Conservation (phyloP, 2,797 vertebrate species). For the Dendrocincla fuliginosa region DNA sequence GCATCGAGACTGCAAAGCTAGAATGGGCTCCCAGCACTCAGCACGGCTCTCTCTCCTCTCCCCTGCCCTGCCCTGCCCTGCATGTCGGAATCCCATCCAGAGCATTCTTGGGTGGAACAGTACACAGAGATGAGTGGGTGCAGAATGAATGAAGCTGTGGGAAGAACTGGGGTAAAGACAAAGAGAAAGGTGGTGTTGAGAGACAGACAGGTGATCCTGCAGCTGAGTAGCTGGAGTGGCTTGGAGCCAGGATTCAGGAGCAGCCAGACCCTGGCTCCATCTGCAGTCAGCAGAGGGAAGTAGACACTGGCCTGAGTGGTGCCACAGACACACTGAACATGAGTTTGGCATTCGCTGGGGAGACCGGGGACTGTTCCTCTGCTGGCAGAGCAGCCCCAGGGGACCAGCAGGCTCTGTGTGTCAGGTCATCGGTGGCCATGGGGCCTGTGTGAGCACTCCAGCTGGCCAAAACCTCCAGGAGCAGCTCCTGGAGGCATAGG, state of each 20-base stretch:
- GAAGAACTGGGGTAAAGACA: not conserved
- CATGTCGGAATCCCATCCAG: fast-evolving
- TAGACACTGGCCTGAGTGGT: not conserved
- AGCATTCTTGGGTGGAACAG: not conserved
- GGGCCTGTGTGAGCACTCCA: not conserved
- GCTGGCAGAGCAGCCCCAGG: not conserved
- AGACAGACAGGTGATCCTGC: not conserved
- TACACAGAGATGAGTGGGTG: fast-evolving
- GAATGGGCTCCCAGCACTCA: not conserved
- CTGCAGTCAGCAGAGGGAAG: conserved; percentile 15
- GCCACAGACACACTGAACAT: not conserved
- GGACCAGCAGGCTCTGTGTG: not conserved
- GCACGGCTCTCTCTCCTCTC: too few relatives aligned
- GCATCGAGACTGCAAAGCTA: not conserved
- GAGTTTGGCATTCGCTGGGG: not conserved
- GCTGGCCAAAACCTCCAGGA: not conserved
- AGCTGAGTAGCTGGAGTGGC: not conserved
- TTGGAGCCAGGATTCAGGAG: not conserved
- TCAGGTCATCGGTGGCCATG: fast-evolving
- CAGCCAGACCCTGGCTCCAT: conserved; percentile 51
- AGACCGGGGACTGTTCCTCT: fast-evolving
- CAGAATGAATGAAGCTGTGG: not conserved
- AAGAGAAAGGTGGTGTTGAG: not conserved
- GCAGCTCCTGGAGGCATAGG: not conserved
- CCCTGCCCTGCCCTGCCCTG: not conserved